Base-by-base conservation (phyloP, 2,113 vertebrate species). In the Phalacrocorax pelagicus region DNA sequence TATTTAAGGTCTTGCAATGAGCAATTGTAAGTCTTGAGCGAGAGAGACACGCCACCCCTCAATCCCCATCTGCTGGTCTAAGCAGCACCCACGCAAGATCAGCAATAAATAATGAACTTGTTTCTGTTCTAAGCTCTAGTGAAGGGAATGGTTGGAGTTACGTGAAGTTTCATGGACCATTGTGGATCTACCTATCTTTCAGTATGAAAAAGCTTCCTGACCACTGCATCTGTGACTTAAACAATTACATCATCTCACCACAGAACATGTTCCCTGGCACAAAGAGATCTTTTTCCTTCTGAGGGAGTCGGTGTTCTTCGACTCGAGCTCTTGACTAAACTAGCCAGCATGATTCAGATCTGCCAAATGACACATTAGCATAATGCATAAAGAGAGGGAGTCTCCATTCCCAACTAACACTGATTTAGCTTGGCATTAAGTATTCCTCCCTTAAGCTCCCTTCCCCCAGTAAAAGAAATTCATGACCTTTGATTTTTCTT, bases 351-450 rank as follows among this genome's bases (percentile, higher is more conserved):
- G 94, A 90, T 92, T 97, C 96, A 91, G 78, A 96, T 57, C 96
- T 98, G 98, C 98, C 98, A 98, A 98, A 58, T 27, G 78, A 86
- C 95, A 96, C 92, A 97, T 88, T 87, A 96, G 91, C 96, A 95
- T 96, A 96, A 96, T 21, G 74, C 97, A 96, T 85, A 69, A 92
- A 90, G 96, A 82, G 90, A 88, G 70, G 91, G 91, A 97, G 90
- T 83, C 96, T 97, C 94, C 87, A 36, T 88, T 97, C 97, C 94
- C 96, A 67, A 59, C 95, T 96, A 95, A 96, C 94, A n/a, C 89
- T 95, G 88, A 97, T 96, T 96, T 94, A 95, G 86, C 91, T 88
- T 96, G 97, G 97, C 94, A 82, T 79, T 54, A 63, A 70, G 44
- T 29, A 59, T 81, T 80, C 75, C 91, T 81, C 90, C 44, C 30